Conservation (phyloP, 2,113 vertebrate species). For the Ancistrus triradiatus region DNA sequence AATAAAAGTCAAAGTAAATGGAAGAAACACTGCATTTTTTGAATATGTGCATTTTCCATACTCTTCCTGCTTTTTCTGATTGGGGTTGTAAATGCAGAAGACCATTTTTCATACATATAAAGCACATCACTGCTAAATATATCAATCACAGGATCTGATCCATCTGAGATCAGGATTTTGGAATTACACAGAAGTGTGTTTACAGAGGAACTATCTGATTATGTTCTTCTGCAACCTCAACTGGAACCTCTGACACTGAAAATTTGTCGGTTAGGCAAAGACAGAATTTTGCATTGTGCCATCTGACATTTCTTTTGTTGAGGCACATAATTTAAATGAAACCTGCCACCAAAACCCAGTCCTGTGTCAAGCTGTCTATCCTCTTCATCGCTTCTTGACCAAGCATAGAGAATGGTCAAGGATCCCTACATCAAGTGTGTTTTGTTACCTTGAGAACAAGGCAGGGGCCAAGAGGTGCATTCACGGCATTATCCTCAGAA, state of each 20-base stretch:
- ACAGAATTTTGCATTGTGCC: constrained; percentile 57
- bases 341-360: constrained; percentile 53
- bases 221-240: constrained; percentile 22
- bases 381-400: constrained; percentile 41
- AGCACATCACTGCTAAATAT: no score
- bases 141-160: no score
- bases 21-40: no score
- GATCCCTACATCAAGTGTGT: constrained; percentile 69
- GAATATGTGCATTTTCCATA: no score
- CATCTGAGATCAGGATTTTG: not conserved
- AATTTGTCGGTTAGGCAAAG: constrained; percentile 51
- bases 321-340: constrained; percentile 43
- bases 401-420: constrained; percentile 65
- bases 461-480: constrained; percentile 59
- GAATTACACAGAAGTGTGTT: constrained; percentile 11
- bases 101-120: no score
- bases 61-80: no score
- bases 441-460: constrained; percentile 69
- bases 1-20: no score
- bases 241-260: constrained; percentile 48
- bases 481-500: constrained; percentile 68
- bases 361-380: constrained; percentile 51
- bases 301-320: constrained; percentile 56
- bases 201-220: constrained; percentile 18
- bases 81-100: no score